Percentiles rank a stretch among this genome's conserved stretches.
Evolutionary conservation across 2,888 invertebrate species (phyloP).

Genomic region (Coleophora flavipennella): DNA sequence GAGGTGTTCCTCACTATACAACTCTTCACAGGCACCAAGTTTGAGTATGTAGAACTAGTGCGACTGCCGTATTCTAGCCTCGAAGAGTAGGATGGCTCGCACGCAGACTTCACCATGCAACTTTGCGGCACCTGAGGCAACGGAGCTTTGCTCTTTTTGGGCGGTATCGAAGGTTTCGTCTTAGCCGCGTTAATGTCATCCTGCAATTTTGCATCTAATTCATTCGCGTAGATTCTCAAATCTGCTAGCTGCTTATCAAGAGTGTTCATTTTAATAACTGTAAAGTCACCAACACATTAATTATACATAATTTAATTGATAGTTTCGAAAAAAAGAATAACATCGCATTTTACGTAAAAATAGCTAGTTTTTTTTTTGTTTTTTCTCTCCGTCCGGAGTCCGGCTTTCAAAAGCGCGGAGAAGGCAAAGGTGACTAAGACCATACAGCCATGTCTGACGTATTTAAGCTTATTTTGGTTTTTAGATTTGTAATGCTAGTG

Average conservation of each 20-base stretch:
- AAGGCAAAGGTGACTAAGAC: no score
- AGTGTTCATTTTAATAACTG: constrained; percentile 45
- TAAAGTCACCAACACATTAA: constrained; percentile 5
- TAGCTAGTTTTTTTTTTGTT: constrained; percentile 17
- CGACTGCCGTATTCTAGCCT: constrained; percentile 72
- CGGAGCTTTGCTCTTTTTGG: constrained; percentile 62
- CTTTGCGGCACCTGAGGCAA: constrained; percentile 82
- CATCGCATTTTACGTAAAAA: no score
- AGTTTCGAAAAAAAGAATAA: constrained; percentile 22
- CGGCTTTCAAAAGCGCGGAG: no score
- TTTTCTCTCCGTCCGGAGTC: no score
- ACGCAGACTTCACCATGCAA: constrained; percentile 79
- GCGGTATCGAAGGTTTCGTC: constrained; percentile 62
- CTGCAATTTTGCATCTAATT: constrained; percentile 62
- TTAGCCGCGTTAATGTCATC: constrained; percentile 63
- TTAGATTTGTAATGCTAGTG: no score
- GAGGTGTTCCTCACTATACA: constrained; percentile 60
- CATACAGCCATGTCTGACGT: no score
- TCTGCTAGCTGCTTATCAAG: constrained; percentile 63
- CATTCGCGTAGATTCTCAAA: constrained; percentile 62
- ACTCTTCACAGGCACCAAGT: constrained; percentile 66
- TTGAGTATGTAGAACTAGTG: constrained; percentile 64
- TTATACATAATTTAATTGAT: constrained; percentile 6
- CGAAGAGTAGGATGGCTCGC: constrained; percentile 84
- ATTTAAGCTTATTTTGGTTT: no score